phyloP scores from a whole-genome alignment of 2,888 invertebrate species.

The Lampropteryx suffumata region DNA sequence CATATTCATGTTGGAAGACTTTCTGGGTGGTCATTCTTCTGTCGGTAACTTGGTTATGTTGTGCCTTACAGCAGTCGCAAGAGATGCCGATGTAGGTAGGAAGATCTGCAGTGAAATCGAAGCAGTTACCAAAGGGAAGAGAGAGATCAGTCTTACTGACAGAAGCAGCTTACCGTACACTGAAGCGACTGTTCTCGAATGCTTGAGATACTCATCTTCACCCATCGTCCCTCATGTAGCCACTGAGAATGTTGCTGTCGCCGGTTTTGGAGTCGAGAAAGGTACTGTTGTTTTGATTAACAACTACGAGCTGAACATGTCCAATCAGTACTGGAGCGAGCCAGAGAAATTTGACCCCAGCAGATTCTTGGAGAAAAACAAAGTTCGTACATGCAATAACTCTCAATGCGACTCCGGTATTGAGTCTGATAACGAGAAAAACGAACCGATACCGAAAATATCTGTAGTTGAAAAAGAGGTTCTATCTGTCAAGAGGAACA shows the following conservation, averaged over 20 bases:
- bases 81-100: conserved; percentile 85
- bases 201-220: conserved; percentile 90
- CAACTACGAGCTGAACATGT: conserved; percentile 91
- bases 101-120: conserved; percentile 88
- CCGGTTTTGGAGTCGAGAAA: conserved; percentile 87
- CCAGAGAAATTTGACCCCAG: conserved; percentile 89
- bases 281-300: conserved; percentile 93
- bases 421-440: conserved; percentile 74
- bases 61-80: conserved; percentile 86
- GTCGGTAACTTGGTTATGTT: conserved; percentile 93
- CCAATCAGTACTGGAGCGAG: conserved; percentile 87
- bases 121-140: conserved; percentile 77
- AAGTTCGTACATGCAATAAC: conserved; percentile 58
- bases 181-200: conserved; percentile 91
- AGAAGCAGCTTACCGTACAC: conserved; percentile 88
- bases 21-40: conserved; percentile 94
- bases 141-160: conserved; percentile 85
- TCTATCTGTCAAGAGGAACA: conserved; percentile 75
- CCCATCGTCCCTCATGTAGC: conserved; percentile 96
- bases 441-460: conserved; percentile 45
- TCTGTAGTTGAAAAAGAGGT: conserved; percentile 62
- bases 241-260: conserved; percentile 87
- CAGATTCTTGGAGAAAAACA: conserved; percentile 85
- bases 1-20: conserved; percentile 92
- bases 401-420: conserved; percentile 82